phyloP scores from a whole-genome alignment of 1,140 invertebrate genomes.

The Helicorthomorpha holstii region DNA sequence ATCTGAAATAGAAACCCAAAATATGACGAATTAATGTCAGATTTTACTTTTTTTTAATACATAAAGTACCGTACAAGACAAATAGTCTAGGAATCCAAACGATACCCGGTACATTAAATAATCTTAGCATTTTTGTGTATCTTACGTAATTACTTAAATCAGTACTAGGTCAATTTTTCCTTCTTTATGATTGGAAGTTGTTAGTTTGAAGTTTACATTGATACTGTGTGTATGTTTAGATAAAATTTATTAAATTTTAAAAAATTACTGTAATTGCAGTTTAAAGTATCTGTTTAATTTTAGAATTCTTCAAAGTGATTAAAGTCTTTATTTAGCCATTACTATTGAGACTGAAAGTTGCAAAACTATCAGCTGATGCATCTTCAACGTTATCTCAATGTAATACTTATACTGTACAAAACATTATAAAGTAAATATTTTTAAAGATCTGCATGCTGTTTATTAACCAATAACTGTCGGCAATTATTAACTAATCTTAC shows the following conservation, averaged over 20 bases:
- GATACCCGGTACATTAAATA: neutral
- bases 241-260: too few relatives aligned
- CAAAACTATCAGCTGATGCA: neutral
- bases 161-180: too few relatives aligned
- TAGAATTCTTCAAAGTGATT: too few relatives aligned
- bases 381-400: neutral
- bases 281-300: too few relatives aligned
- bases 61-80: neutral
- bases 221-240: too few relatives aligned
- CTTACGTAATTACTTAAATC: too few relatives aligned
- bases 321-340: too few relatives aligned
- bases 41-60: neutral
- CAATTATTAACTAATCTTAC: constrained; percentile 13
- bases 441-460: neutral
- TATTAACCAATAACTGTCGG: neutral
- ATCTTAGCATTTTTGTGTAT: too few relatives aligned
- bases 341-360: too few relatives aligned
- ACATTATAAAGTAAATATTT: neutral
- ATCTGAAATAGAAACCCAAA: constrained; percentile 19
- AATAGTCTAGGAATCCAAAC: neutral
- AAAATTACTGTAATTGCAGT: too few relatives aligned
- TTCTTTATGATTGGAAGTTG: too few relatives aligned
- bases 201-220: too few relatives aligned
- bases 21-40: neutral
- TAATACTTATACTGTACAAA: neutral